Evolutionary conservation across 2,113 vertebrate genomes (phyloP).

Genomic region (Apus apus): DNA sequence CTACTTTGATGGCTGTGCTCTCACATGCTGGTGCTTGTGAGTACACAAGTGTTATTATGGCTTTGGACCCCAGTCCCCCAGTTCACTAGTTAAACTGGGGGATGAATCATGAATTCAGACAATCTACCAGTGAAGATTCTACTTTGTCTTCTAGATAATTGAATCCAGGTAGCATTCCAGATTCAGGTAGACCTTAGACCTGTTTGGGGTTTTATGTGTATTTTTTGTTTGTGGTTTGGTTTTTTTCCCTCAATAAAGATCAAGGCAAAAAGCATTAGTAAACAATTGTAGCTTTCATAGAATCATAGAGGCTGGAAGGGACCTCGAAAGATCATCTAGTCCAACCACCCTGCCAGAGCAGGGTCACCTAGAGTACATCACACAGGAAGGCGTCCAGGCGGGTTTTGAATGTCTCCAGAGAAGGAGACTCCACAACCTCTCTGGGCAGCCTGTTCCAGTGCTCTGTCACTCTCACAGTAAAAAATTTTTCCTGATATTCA

Average conservation of each 20-base stretch:
- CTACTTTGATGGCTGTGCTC: fast-evolving
- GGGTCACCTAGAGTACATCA: too few species aligned
- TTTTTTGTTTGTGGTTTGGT: not conserved
- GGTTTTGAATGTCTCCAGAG: too few species aligned
- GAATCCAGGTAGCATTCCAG: not conserved
- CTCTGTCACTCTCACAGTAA: too few species aligned
- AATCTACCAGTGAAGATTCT: not conserved
- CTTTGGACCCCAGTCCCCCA: not conserved
- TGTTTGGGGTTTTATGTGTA: too few species aligned
- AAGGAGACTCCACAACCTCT: too few species aligned
- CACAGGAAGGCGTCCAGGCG: too few species aligned
- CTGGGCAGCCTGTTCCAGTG: too few species aligned
- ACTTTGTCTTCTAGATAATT: not conserved
- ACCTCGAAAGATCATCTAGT: too few species aligned
- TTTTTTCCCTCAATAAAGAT: fast-evolving
- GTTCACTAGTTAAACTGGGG: not conserved
- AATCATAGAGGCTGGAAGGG: too few species aligned
- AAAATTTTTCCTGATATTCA: too few species aligned
- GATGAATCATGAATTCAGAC: not conserved
- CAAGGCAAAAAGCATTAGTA: not conserved
- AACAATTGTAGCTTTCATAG: not conserved
- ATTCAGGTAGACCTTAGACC: not conserved
- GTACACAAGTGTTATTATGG: not conserved
- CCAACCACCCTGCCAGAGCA: too few species aligned
- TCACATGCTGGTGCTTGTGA: not conserved